Conservation (phyloP, 2,888 invertebrate genomes). For the Vanessa cardui region DNA sequence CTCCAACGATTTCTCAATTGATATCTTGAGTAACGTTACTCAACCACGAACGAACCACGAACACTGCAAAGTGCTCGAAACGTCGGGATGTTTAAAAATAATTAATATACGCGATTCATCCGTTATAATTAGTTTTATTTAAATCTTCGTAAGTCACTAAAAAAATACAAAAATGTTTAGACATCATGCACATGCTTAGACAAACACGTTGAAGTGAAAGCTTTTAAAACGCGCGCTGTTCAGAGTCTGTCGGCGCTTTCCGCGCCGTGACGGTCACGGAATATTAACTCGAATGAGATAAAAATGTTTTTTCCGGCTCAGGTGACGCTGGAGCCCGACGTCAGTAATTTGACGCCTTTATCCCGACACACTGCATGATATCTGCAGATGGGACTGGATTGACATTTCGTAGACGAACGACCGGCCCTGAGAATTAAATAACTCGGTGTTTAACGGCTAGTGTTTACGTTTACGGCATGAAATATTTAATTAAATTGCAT, state of each 20-base stretch:
- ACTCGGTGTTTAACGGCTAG: too few relatives aligned
- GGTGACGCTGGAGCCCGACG: conserved; percentile 15
- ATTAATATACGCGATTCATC: too few relatives aligned
- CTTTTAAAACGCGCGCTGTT: conserved; percentile 4
- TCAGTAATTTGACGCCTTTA: conserved; percentile 56
- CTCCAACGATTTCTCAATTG: too few relatives aligned
- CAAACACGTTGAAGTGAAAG: neutral
- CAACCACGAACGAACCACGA: too few relatives aligned
- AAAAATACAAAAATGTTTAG: neutral
- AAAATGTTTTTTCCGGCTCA: conserved; percentile 16
- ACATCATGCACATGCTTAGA: neutral
- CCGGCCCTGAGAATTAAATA: neutral
- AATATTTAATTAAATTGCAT: too few relatives aligned
- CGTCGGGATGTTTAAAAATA: too few relatives aligned
- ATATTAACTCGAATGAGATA: conserved; percentile 15
- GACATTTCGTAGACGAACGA: conserved; percentile 9
- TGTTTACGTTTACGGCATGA: too few relatives aligned
- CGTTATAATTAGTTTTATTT: too few relatives aligned
- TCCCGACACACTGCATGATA: conserved; percentile 70
- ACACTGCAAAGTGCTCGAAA: too few relatives aligned
- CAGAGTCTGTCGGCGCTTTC: neutral
- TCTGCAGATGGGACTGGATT: conserved; percentile 48
- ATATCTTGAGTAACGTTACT: too few relatives aligned
- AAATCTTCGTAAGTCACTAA: too few relatives aligned
- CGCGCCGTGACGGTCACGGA: conserved; percentile 10